Conservation (phyloP, 2,888 invertebrate species). For the Dusona sp. region DNA sequence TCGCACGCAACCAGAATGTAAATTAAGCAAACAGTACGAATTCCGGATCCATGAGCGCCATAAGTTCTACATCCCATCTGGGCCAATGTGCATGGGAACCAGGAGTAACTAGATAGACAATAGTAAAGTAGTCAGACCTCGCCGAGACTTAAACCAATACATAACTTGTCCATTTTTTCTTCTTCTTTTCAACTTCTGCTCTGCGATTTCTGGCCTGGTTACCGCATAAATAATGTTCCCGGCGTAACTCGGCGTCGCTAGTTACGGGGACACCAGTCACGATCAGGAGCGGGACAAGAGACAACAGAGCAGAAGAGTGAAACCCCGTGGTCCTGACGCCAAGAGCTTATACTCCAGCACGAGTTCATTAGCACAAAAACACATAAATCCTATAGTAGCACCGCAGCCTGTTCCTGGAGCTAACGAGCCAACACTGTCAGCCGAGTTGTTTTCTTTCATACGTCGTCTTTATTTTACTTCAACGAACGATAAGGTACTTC, state of each 20-base stretch:
- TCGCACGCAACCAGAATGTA: neutral
- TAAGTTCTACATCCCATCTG: neutral
- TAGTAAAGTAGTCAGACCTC: neutral
- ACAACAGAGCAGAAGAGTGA: slow-evolving; percentile 13
- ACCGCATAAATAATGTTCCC: slow-evolving; percentile 60
- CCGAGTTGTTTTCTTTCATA: slow-evolving; percentile 18
- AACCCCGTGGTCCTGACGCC: slow-evolving; percentile 32
- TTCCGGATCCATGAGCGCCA: neutral
- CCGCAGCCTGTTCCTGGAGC: slow-evolving; percentile 60
- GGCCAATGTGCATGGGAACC: neutral
- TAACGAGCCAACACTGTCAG: slow-evolving; percentile 71
- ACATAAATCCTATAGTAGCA: slow-evolving; percentile 72
- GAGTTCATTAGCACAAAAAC: slow-evolving; percentile 75
- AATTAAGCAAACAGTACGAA: neutral
- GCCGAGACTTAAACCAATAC: neutral
- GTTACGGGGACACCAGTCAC: slow-evolving; percentile 71
- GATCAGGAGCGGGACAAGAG: slow-evolving; percentile 64
- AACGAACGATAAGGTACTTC: slow-evolving; percentile 8
- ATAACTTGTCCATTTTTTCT: slow-evolving; percentile 4
- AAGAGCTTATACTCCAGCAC: slow-evolving; percentile 53
- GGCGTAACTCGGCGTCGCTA: slow-evolving; percentile 40
- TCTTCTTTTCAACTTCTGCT: neutral
- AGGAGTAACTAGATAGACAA: neutral
- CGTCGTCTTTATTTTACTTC: slow-evolving; percentile 30
- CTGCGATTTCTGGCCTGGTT: slow-evolving; percentile 14